Evolutionary conservation across 2,113 vertebrate genomes (phyloP).

Genomic region (Crotalus horridus): DNA sequence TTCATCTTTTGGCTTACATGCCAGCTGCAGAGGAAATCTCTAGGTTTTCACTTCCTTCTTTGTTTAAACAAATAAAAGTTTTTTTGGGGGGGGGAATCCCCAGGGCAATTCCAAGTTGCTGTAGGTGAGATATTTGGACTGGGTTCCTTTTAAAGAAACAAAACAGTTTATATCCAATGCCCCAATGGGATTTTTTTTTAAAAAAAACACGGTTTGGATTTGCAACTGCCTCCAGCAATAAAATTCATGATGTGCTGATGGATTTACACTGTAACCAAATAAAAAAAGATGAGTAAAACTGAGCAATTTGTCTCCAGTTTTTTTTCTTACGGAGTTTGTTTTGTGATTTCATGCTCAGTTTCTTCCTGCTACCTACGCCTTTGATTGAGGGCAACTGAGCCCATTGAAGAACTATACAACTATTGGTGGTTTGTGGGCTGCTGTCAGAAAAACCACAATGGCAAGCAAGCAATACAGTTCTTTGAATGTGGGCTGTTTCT

Average conservation of each 20-base stretch:
- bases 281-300: slow-evolving; percentile 28
- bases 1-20: not conserved
- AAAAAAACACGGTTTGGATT: not conserved
- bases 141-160: not conserved
- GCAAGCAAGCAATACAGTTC: not conserved
- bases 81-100: not conserved
- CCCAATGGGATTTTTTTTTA: not conserved
- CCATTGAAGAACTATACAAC: fast-evolving
- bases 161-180: not conserved
- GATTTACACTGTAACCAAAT: not conserved
- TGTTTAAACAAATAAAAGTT: not conserved
- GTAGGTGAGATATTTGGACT: not conserved
- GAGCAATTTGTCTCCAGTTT: not conserved
- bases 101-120: slow-evolving; percentile 16
- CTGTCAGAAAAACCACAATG: not conserved
- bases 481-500: not conserved
- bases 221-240: not conserved
- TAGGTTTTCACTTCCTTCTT: not conserved
- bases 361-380: not conserved
- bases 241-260: not conserved
- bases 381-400: not conserved
- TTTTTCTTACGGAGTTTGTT: not conserved
- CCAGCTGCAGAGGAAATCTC: not conserved
- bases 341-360: not conserved
- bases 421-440: not conserved